Conservation (phyloP, 2,113 vertebrate species). For the Rhodinocichla rosea region DNA sequence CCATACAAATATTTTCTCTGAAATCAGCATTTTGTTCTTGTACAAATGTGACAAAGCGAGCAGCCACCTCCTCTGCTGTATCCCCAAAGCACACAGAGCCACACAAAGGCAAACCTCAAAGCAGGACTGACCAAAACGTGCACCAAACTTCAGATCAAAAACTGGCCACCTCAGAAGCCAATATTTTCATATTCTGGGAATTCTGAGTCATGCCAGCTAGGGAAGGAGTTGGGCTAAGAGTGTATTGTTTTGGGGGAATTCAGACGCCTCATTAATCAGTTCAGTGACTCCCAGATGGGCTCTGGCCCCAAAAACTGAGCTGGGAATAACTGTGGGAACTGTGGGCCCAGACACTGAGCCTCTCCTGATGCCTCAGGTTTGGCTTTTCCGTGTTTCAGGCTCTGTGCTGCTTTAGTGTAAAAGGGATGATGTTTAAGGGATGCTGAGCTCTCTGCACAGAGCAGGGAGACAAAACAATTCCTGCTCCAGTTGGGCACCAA, state of each 20-base stretch:
- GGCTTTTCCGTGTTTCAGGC: accelerated
- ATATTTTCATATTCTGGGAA: background rate
- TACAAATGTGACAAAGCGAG: background rate
- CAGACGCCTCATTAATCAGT: background rate
- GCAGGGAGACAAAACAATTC: too few relatives aligned
- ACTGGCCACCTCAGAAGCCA: background rate
- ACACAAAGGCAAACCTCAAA: background rate
- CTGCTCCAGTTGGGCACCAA: too few relatives aligned
- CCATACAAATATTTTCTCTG: background rate
- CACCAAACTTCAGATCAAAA: background rate
- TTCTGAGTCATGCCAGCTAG: background rate
- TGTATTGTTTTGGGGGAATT: background rate
- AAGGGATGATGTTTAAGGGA: too few relatives aligned
- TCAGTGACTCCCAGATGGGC: background rate
- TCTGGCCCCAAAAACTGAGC: background rate
- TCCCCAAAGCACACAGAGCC: background rate
- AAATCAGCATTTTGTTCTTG: background rate
- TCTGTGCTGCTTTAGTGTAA: background rate
- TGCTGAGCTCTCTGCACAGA: background rate
- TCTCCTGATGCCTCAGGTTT: background rate
- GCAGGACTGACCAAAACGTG: background rate
- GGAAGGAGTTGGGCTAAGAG: accelerated
- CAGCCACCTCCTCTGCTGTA: background rate
- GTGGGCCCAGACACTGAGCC: background rate
- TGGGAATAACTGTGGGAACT: background rate